Base-by-base conservation (phyloP, 2,113 vertebrate genomes). In the Phaethornis superciliosus region DNA sequence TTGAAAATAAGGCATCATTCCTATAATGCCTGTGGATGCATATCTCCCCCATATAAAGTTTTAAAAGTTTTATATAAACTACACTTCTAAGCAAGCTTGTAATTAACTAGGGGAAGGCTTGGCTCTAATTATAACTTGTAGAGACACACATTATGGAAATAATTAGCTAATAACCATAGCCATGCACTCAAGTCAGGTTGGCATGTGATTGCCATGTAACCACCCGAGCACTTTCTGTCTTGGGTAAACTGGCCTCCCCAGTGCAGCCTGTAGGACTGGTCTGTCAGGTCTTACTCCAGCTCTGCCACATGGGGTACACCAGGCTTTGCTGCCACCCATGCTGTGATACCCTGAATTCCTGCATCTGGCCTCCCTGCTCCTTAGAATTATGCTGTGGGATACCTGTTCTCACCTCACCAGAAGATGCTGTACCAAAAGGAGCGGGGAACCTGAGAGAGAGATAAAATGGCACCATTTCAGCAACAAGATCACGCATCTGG, bases 51-150 rank as follows among this genome's bases (percentile, higher is more conserved):
- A 77, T 30, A 64, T 12, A 64, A 79, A 81, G 44, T 89, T 89
- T 71, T 44, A 89, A 94, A 93, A 92, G 92, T 58, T 92, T 93
- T 96, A 87, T 65, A 95, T 92, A 95, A 96, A 88, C 93, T 95
- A 58, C 27, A 92, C 55, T 92, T 82, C 89, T 83, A 93, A 94
- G 94, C 56, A 89, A 93, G 81, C 49, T 91, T 96, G 85, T 93
- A 89, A 93, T 95, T 95, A 96, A 94, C 85, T 75, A 76, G 51
- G 78, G 93, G 84, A 72, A 92, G 85, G 91, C 56, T 75, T 87
- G 92, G 42, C 83, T 96, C 68, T 95, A 95, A 94, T 95, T 96
- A 95, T 49, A 95, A 80, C 81, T 88, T 95, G 89, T 63, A 74
- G 75, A 95, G 81, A 95, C 93, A 82, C 69, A 78, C 78, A 80